Base-by-base conservation (phyloP, 1,140 invertebrate species). In the Heterodera schachtii region DNA sequence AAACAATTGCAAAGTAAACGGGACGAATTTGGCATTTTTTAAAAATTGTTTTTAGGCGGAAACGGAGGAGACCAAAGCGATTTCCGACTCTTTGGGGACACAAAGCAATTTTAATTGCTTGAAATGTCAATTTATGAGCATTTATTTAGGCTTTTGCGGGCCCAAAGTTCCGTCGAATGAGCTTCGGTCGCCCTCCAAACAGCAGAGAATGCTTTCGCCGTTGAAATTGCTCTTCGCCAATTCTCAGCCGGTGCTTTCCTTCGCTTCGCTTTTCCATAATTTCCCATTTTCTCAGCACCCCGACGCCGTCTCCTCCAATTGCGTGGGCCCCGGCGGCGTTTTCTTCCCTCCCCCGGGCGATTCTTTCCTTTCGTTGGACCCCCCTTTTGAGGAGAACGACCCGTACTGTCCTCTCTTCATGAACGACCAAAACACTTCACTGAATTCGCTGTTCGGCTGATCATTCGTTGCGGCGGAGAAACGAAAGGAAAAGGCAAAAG, bases 381-480 rank as follows among this genome's bases (percentile, higher is more conserved):
- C 79, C 44, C 79, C 79, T n/a, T 41, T 81, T 13, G 73, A 81
- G 41, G 79, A 81, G 21, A 21, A 47, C 16, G 79, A 81, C 52
- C 79, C 79, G 3, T 81, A 81, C 41, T 46, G 43, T 41, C 44
- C 43, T 2, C 21, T 81, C 19, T 81, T 44, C 78, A 60, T 57
- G 60, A 31, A 60, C 8, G 44, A 79, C n/a, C 49, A 81, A 44
- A 78, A 81, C 9, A 75, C 46, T 11, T 69, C 79, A 11, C 47
- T 81, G 74, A 79, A 79, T 16, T 78, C 79, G 80, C 67, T 81
- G 41, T 81, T 79, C 44, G 80, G 79, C 13, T n/a, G 66, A 71
- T 52, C 19, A n/a, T 16, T 80, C 78, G 77, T 81, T 81, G 79
- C 19, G 16, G 2, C 13, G 57, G 4, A 11, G 16, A 13, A 5